Evolutionary conservation across 1,140 invertebrate species (phyloP).

Genomic region (Pomphorhynchus laevis): DNA sequence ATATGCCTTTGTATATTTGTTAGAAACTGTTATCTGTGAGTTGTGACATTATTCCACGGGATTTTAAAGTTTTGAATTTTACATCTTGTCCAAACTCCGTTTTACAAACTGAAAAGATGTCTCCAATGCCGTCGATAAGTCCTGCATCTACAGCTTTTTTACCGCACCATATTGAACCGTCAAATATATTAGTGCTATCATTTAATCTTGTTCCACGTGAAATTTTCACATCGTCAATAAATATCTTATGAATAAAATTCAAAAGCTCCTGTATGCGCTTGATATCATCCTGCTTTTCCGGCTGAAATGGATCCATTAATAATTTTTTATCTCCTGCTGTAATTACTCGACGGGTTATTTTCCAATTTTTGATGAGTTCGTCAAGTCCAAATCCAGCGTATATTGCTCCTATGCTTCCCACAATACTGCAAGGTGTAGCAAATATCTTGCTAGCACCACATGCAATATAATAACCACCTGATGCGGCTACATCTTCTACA

Average conservation of each 20-base stretch:
- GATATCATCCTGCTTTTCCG: constrained; percentile 1
- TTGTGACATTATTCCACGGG: no score
- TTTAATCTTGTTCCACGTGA: no score
- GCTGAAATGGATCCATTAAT: background rate
- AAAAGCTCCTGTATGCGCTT: no score
- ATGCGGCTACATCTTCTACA: constrained; percentile 4
- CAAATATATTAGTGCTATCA: no score
- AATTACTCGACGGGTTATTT: background rate
- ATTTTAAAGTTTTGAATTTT: no score
- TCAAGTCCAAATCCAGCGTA: background rate
- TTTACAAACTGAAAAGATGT: no score
- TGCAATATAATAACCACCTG: constrained; percentile 4
- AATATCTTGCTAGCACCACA: background rate
- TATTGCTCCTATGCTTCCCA: background rate
- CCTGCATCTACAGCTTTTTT: background rate
- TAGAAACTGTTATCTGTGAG: no score
- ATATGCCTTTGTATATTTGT: no score
- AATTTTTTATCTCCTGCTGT: constrained; percentile 1
- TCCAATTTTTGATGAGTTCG: background rate
- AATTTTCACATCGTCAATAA: no score
- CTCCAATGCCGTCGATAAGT: background rate
- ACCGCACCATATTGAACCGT: background rate
- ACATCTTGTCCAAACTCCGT: no score
- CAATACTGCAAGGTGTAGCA: constrained; percentile 1
- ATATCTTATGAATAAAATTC: no score